These are phyloP conservation scores for Drosophila parabipectinata DNA, from an alignment of 1,140 invertebrate species.

Conservation along the genomic window DNA sequence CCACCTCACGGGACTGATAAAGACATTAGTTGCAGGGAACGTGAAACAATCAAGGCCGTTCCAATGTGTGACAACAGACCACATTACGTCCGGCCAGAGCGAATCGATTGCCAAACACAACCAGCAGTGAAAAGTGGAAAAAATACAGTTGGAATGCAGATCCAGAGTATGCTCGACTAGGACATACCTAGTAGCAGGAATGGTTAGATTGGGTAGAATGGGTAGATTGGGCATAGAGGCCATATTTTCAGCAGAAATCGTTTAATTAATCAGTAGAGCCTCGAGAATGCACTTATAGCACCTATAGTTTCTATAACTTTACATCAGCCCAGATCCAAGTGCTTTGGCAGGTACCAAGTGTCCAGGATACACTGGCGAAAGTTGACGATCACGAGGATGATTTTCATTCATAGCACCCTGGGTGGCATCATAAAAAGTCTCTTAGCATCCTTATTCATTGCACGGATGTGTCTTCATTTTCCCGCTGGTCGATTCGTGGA, in stretches of 20 bases:
- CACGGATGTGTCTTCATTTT: conserved; percentile 41
- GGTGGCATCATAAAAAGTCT: conserved; percentile 79
- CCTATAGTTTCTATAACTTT: not conserved
- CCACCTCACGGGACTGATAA: conserved; percentile 44
- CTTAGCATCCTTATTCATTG: conserved; percentile 74
- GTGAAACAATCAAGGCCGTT: conserved; percentile 69
- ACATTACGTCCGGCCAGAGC: conserved; percentile 64
- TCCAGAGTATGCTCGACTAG: not conserved
- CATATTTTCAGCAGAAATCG: too few relatives aligned
- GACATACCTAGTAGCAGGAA: too few relatives aligned
- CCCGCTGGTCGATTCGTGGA: conserved; percentile 54
- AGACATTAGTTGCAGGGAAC: conserved; percentile 52
- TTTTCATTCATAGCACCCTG: conserved; percentile 76
- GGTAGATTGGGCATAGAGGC: too few relatives aligned
- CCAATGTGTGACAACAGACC: conserved; percentile 62
- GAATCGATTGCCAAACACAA: conserved; percentile 65
- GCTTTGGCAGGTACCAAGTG: conserved; percentile 43
- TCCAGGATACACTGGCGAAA: conserved; percentile 29
- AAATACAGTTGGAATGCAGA: conserved; percentile 2
- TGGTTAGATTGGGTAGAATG: too few relatives aligned
- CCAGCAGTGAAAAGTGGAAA: conserved; percentile 12
- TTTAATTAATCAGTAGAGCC: too few relatives aligned
- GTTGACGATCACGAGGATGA: conserved; percentile 41
- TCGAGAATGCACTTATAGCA: not conserved
- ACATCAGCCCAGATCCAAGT: not conserved